phyloP scores from a whole-genome alignment of 2,888 invertebrate species.

The Monoplex corrugatus region DNA sequence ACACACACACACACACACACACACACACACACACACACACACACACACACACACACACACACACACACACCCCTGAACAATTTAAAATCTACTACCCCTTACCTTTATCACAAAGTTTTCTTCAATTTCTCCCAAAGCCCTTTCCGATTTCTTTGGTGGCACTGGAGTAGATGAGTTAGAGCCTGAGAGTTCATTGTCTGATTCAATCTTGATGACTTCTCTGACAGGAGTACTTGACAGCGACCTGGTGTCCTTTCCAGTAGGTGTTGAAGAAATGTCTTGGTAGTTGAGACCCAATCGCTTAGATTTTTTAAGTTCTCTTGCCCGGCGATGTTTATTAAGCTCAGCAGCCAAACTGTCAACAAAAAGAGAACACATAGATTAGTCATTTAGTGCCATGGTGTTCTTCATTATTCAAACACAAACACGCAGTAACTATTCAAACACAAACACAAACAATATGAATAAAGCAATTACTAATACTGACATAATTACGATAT shows the following conservation, averaged over 20 bases:
- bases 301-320: slow-evolving; percentile 86
- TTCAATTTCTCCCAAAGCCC: slow-evolving; percentile 57
- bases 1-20: too few species aligned
- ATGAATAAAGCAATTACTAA: background rate
- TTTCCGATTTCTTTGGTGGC: slow-evolving; percentile 46
- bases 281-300: slow-evolving; percentile 26
- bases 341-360: slow-evolving; percentile 78
- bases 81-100: background rate
- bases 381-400: background rate
- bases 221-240: slow-evolving; percentile 38
- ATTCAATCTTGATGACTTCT: slow-evolving; percentile 48
- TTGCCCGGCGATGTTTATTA: slow-evolving; percentile 77
- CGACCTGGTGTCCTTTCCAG: slow-evolving; percentile 37
- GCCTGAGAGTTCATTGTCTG: slow-evolving; percentile 36
- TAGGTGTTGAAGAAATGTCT: slow-evolving; percentile 20
- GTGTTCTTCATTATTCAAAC: background rate
- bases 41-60: background rate
- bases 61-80: background rate
- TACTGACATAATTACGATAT: too few species aligned
- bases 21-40: background rate
- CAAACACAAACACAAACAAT: background rate
- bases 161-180: slow-evolving; percentile 49
- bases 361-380: background rate
- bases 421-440: background rate
- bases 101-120: slow-evolving; percentile 70